Evolutionary conservation across 2,888 invertebrate genomes (phyloP), one percentile per base, ranked within the genome.

Genomic region (Tribolium freemani): DNA sequence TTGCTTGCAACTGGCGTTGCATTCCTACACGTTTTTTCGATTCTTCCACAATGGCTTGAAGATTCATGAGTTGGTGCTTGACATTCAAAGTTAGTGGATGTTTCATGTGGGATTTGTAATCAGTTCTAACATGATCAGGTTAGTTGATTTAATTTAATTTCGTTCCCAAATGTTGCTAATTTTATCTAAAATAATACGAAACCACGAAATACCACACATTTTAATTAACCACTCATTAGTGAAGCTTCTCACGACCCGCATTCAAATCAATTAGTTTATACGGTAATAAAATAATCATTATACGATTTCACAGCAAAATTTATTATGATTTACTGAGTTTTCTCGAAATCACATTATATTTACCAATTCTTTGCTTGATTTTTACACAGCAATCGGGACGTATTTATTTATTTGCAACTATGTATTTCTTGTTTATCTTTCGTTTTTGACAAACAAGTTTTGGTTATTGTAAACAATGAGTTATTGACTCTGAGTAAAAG

Each of bases 11-110:
- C 30, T 9, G 5, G 9, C 57, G 68, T 68, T 57, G 38, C 68
- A 58, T 68, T 68, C 68, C 68, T 20, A 10, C 68, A 68, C 68
- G 68, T 57, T 48, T 56, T 56, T 56, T 54, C 54, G 46, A 10
- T 66, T 45, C 30, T 56, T 45, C 46, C n/a, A 66, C 66, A 66
- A 57, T 57, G 21, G 48, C 30, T 48, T 26, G 11, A 44, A 13
- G 56, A 68, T 31, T 46, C 45, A 68, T 57, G 57, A 68, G 26
- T 68, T 48, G 30, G 4, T 48, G 30, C 57, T 57, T 44, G 21
- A 48, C 50, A 38, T 5, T 68, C 38, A 57, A 56, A 68, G 31
- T 57, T 58, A 13, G 10, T 45, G 10, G 31, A 46, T 58, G 45
- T n/a, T 10, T 60, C 5, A 31, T 66, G 67, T 9, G 45, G 10